A percentile compares a stretch with the other conserved stretches of the same genome.
phyloP scores from a whole-genome alignment of 2,888 invertebrate genomes.

The Sinotaia quadrata region DNA sequence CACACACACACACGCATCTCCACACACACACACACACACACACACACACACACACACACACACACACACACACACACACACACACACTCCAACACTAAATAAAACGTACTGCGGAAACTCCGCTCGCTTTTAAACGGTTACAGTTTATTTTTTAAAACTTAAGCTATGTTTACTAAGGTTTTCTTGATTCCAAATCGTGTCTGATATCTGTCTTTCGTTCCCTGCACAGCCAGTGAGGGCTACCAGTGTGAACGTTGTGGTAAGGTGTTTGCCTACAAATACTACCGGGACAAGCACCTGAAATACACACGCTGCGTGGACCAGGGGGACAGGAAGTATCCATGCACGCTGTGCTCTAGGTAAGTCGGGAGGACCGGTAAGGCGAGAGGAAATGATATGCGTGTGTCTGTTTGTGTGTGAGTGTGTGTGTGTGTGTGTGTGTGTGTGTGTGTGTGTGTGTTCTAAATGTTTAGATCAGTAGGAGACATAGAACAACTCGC shows the following conservation, averaged over 20 bases:
- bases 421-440: not conserved
- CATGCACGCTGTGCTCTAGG: constrained; percentile 74
- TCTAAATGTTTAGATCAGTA: too few relatives aligned
- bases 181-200: too few relatives aligned
- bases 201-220: not conserved
- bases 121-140: too few relatives aligned
- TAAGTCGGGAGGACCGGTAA: constrained; percentile 40
- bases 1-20: too few relatives aligned
- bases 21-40: too few relatives aligned
- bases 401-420: not conserved
- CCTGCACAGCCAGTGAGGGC: constrained; percentile 67
- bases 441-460: not conserved
- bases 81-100: too few relatives aligned
- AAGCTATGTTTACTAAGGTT: too few relatives aligned
- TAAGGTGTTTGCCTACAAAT: constrained; percentile 75
- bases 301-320: constrained; percentile 76
- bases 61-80: too few relatives aligned
- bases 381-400: not conserved
- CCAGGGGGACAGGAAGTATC: constrained; percentile 75
- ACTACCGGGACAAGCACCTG: constrained; percentile 75
- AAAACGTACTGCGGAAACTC: too few relatives aligned
- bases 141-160: too few relatives aligned
- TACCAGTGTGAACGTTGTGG: constrained; percentile 74
- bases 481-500: too few relatives aligned
- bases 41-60: too few relatives aligned